These are phyloP conservation scores for Crossaster papposus DNA, from an alignment of 53 echinoderm and acorn worm species.

Conservation along the genomic window DNA sequence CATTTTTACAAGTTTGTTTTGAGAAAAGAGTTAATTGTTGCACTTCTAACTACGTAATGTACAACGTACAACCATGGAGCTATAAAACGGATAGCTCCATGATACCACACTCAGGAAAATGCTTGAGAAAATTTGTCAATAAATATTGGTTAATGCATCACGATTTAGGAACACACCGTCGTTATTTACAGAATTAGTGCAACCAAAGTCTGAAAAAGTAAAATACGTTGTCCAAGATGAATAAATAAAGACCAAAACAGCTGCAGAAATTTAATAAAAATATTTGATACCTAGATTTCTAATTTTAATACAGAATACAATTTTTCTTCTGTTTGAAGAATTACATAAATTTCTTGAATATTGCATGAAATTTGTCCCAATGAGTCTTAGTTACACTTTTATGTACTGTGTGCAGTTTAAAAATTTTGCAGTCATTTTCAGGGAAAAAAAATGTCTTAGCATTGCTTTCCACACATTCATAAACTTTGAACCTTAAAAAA, in stretches of 20 bases:
- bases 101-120: conserved; percentile 31
- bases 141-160: conserved; percentile 20
- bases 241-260: neutral
- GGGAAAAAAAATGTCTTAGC: no score
- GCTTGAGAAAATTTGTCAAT: conserved; percentile 23
- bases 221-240: neutral
- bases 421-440: no score
- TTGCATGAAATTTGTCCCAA: neutral
- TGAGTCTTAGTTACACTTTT: neutral
- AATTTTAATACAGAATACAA: neutral
- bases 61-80: conserved; percentile 42
- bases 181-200: neutral
- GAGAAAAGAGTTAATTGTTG: neutral
- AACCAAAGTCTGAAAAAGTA: neutral
- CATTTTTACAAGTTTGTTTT: neutral
- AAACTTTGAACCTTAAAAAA: no score
- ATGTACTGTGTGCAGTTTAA: no score
- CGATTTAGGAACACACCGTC: conserved; percentile 11
- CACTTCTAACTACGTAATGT: conserved; percentile 3
- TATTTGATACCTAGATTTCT: neutral
- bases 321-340: neutral
- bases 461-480: no score
- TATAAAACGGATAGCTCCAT: no score
- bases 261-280: neutral
- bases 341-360: neutral